Conservation (phyloP, 2,113 vertebrate genomes). For the Zosterops borbonicus region DNA sequence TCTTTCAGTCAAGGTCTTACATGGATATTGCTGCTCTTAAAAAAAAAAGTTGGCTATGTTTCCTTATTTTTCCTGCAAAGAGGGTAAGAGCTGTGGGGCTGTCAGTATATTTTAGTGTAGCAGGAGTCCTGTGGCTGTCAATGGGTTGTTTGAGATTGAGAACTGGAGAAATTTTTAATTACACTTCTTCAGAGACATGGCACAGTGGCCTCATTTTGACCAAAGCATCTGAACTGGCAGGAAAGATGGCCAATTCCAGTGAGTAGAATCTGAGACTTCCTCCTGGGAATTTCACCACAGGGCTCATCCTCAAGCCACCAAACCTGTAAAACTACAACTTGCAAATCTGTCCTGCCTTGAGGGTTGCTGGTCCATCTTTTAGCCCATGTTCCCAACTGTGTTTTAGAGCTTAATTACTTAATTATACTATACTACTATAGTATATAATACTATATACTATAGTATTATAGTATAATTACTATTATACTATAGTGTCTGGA, state of each 20-base stretch:
- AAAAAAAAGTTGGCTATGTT: not conserved
- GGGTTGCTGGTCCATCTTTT: not conserved
- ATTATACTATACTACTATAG: not conserved
- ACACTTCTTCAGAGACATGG: not conserved
- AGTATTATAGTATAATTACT: too few species aligned
- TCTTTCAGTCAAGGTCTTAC: not conserved
- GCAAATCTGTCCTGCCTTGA: not conserved
- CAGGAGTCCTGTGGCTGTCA: not conserved
- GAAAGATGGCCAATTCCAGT: not conserved
- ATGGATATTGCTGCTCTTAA: not conserved
- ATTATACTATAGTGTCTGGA: not conserved
- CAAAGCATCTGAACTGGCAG: not conserved
- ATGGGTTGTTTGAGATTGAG: not conserved
- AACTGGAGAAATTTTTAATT: not conserved
- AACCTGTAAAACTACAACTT: not conserved
- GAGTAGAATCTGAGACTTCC: not conserved
- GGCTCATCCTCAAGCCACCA: not conserved
- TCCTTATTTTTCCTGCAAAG: not conserved
- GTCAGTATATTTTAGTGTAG: not conserved
- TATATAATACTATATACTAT: too few species aligned
- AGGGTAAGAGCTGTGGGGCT: not conserved
- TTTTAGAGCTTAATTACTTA: not conserved
- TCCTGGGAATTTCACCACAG: not conserved
- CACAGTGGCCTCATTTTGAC: not conserved
- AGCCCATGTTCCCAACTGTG: not conserved